Percentiles rank a stretch among this genome's conserved stretches.
Conservation (phyloP, 37 sponge, comb jelly and placozoan species). For the Amphimedon queenslandica region DNA sequence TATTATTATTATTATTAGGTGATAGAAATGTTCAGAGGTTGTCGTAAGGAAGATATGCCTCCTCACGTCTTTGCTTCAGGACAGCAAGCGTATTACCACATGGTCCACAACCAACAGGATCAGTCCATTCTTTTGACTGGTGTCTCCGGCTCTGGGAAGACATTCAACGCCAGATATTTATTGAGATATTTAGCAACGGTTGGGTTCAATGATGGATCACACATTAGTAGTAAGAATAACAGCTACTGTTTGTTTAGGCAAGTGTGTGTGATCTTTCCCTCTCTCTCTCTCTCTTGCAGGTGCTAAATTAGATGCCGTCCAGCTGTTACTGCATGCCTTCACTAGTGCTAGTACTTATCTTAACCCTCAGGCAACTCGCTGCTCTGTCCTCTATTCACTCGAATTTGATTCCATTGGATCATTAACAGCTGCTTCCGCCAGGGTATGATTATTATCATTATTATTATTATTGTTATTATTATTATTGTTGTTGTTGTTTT, state of each 20-base stretch:
- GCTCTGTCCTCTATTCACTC: slow-evolving; percentile 78
- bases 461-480: not conserved
- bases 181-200: slow-evolving; percentile 80
- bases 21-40: slow-evolving; percentile 86
- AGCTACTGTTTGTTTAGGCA: not conserved
- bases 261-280: not conserved
- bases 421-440: slow-evolving; percentile 65
- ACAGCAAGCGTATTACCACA: slow-evolving; percentile 88
- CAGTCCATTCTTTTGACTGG: slow-evolving; percentile 95
- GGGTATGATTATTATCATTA: not conserved
- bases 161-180: slow-evolving; percentile 81
- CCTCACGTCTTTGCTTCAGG: slow-evolving; percentile 94
- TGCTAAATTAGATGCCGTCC: slow-evolving; percentile 86
- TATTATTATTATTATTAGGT: slow-evolving; percentile 31
- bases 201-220: slow-evolving; percentile 41
- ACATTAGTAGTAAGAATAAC: slow-evolving; percentile 51
- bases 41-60: slow-evolving; percentile 90
- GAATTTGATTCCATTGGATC: slow-evolving; percentile 91
- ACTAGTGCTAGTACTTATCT: slow-evolving; percentile 84
- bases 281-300: slow-evolving; percentile 13
- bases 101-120: slow-evolving; percentile 77
- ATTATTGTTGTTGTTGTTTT: not conserved
- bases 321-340: slow-evolving; percentile 88
- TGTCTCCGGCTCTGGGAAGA: slow-evolving; percentile 90
- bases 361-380: slow-evolving; percentile 92